Evolutionary conservation across 1,140 invertebrate species (phyloP), one percentile per base, ranked within the genome.

Genomic region (Drosophila takahashii): DNA sequence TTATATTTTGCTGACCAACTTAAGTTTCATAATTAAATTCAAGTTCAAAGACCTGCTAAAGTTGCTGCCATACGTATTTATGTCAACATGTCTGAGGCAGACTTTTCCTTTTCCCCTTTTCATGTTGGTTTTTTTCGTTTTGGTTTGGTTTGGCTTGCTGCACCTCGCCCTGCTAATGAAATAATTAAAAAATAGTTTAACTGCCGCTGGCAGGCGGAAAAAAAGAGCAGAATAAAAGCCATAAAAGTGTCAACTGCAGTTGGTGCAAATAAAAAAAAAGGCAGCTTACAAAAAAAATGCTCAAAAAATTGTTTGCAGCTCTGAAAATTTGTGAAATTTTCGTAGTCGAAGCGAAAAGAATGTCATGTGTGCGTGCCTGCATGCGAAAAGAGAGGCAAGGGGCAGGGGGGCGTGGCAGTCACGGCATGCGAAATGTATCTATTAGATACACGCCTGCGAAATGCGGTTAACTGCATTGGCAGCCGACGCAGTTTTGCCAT

Each of bases 391-490:
- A 32, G 37, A 34, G 9, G 32, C 9, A n/a, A 50, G 59, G 4
- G 45, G 16, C n/a, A 9, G 18, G 58, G 39, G 47, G 58, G 56
- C 72, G 77, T 79, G 69, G 62, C 61, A 62, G 59, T 59, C 73
- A 69, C 39, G 53, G 75, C 73, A 67, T 70, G 74, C 73, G 54
- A 77, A 80, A 80, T 81, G 65, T 73, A 79, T 80, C 64, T 76
- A 70, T 71, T 79, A 80, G 77, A 62, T 74, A 73, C 75, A 39
- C 59, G 77, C 57, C 73, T 75, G 77, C 71, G 59, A 74, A 76
- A 80, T 80, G 72, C 72, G 78, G 78, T 64, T 81, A 81, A 81
- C 79, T 73, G 78, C 78, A 77, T 75, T 77, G 78, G 42, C 59
- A 64, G 71, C 70, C 52, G 37, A 62, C 65, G 59, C 78, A 72